Conservation (phyloP, 2,113 vertebrate genomes). For the Centropristis striata region DNA sequence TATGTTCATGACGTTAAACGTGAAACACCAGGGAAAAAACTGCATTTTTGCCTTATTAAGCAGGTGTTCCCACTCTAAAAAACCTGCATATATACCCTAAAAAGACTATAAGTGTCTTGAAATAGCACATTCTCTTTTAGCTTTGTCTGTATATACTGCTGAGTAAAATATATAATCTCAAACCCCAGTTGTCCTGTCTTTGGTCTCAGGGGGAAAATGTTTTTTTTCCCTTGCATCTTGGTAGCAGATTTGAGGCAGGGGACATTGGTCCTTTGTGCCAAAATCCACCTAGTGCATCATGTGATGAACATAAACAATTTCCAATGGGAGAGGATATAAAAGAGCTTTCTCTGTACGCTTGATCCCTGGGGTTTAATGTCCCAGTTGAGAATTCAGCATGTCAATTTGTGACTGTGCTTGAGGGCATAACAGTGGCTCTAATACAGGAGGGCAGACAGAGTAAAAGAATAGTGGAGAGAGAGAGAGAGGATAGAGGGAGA, state of each 20-base stretch:
- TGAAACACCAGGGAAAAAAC: too few species aligned
- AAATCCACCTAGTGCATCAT: slow-evolving; percentile 49
- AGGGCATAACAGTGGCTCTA: slow-evolving; percentile 52
- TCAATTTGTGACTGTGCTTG: slow-evolving; percentile 65
- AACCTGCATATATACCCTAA: too few species aligned
- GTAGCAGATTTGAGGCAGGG: slow-evolving; percentile 22
- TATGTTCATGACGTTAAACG: too few species aligned
- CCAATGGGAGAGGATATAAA: slow-evolving; percentile 37
- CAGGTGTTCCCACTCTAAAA: too few species aligned
- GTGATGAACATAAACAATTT: slow-evolving; percentile 59
- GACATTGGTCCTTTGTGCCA: slow-evolving; percentile 25
- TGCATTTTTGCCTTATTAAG: too few species aligned
- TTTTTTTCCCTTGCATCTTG: not conserved
- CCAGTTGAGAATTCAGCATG: slow-evolving; percentile 65
- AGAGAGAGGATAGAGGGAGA: slow-evolving; percentile 31
- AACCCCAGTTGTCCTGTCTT: slow-evolving; percentile 19
- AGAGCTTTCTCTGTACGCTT: slow-evolving; percentile 54
- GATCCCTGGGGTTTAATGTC: slow-evolving; percentile 63
- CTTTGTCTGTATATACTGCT: not conserved
- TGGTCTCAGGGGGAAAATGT: not conserved
- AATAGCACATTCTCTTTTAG: not conserved
- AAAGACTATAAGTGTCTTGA: not conserved
- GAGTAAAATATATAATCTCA: slow-evolving; percentile 1
- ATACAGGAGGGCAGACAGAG: slow-evolving; percentile 39
- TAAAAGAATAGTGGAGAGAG: slow-evolving; percentile 29